Conservation (phyloP, 2,888 invertebrate species). For the Tipula unca region DNA sequence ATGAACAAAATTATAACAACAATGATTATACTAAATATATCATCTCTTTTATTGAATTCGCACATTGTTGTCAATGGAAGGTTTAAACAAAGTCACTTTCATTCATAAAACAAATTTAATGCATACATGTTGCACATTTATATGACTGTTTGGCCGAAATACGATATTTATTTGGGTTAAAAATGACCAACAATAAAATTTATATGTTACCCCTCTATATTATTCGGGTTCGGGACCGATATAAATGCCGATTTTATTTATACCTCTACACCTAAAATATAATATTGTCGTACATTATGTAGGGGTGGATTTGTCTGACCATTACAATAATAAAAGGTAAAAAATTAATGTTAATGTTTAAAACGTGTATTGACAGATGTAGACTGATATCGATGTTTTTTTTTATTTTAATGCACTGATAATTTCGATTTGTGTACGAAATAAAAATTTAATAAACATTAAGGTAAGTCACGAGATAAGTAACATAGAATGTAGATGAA, state of each 20-base stretch:
- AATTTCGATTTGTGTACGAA: background rate
- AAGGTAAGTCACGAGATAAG: background rate
- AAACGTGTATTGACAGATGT: background rate
- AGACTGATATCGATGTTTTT: background rate
- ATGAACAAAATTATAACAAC: background rate
- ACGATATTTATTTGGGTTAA: background rate
- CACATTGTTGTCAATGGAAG: background rate
- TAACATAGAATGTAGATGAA: background rate
- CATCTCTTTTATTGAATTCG: background rate
- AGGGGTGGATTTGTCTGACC: background rate
- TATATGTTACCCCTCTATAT: background rate
- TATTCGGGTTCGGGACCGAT: background rate
- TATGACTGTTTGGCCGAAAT: background rate
- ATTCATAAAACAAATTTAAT: background rate
- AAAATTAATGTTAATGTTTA: background rate
- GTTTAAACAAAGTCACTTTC: background rate
- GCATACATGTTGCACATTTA: too few species aligned
- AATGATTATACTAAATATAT: background rate
- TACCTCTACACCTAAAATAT: background rate
- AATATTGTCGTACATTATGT: background rate
- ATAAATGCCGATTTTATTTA: background rate
- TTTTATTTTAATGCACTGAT: background rate
- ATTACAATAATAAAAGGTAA: background rate
- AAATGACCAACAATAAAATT: background rate
- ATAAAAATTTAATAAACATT: background rate